Evolutionary conservation across 1,140 invertebrate genomes (phyloP).

Genomic region (Asbolus verrucosus): DNA sequence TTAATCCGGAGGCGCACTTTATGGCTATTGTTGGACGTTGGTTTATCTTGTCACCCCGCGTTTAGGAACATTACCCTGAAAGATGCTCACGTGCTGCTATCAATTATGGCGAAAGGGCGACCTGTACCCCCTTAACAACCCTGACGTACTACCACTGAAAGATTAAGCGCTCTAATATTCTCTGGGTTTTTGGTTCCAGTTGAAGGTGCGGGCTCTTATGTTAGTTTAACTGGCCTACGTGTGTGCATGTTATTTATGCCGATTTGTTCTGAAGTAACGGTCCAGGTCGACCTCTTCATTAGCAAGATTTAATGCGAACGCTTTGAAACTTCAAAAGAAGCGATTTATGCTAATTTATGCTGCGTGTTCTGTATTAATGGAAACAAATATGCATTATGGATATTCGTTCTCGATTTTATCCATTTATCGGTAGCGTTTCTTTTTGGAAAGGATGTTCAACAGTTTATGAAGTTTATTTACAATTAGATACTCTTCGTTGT

Average conservation of each 20-base stretch:
- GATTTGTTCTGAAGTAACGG: constrained; percentile 35
- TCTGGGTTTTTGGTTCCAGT: constrained; percentile 16
- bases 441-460: too few species aligned
- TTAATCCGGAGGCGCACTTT: constrained; percentile 39
- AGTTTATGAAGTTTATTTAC: too few species aligned
- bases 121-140: constrained; percentile 4
- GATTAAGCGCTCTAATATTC: constrained; percentile 27
- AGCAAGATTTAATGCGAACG: constrained; percentile 9
- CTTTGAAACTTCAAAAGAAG: constrained; percentile 21
- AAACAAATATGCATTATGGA: too few species aligned
- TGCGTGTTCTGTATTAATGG: too few species aligned
- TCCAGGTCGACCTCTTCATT: constrained; percentile 8
- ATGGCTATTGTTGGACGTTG: constrained; percentile 35
- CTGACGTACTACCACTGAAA: constrained; percentile 21
- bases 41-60: constrained; percentile 43
- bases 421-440: too few species aligned
- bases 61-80: constrained; percentile 44
- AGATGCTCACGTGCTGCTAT: constrained; percentile 34
- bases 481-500: too few species aligned
- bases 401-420: too few species aligned
- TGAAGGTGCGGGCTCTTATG: constrained; percentile 2
- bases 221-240: constrained; percentile 5
- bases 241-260: constrained; percentile 23
- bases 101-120: constrained; percentile 24
- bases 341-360: too few species aligned